Evolutionary conservation across 2,113 vertebrate genomes (phyloP).

Genomic region (Phylloscopus trochiloides): DNA sequence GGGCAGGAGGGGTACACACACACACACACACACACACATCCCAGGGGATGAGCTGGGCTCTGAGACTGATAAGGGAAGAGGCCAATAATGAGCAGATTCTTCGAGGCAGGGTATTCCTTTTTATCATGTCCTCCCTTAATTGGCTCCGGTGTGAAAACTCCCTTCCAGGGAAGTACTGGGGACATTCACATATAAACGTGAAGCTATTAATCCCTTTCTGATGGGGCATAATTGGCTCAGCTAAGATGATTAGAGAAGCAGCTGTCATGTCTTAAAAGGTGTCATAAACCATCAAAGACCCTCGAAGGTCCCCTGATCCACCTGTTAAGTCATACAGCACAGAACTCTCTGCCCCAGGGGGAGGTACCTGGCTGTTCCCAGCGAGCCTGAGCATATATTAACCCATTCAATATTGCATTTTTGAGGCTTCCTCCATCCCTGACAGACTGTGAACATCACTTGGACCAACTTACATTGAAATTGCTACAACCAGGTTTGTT

Average conservation of each 20-base stretch:
- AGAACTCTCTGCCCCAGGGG: background rate
- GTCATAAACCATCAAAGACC: background rate
- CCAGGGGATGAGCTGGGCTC: background rate
- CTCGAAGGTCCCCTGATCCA: background rate
- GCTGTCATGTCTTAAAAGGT: background rate
- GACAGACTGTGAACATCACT: background rate
- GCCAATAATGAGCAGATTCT: background rate
- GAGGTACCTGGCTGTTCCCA: background rate
- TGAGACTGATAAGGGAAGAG: background rate
- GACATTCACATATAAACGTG: background rate
- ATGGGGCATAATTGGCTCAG: background rate
- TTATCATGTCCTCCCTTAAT: background rate
- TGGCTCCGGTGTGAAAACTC: background rate
- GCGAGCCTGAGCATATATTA: background rate
- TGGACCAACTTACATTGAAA: background rate
- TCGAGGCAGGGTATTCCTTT: background rate
- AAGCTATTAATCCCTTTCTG: background rate
- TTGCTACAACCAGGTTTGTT: background rate
- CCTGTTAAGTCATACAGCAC: too few species aligned
- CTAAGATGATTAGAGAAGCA: background rate
- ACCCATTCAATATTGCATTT: background rate
- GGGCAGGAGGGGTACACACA: background rate
- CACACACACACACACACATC: too few species aligned
- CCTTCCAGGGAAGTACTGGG: background rate
- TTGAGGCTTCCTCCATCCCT: background rate